These are phyloP conservation scores for Callithrix jacchus DNA, from an alignment of 2,113 vertebrate species.

Conservation along the genomic window DNA sequence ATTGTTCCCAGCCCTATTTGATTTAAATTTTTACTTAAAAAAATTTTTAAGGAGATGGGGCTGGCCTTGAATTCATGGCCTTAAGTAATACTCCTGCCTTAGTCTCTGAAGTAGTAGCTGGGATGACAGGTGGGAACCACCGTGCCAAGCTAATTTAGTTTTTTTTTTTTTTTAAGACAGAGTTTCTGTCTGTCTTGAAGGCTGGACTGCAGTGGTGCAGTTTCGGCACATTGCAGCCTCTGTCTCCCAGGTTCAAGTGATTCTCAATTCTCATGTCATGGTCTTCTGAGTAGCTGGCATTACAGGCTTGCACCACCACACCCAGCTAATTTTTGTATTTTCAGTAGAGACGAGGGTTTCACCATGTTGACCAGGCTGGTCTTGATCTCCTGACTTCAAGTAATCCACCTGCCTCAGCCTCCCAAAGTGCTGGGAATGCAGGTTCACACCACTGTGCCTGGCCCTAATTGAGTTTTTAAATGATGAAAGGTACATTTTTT, in stretches of 20 bases:
- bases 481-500: neutral
- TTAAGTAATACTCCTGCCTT: too few relatives aligned
- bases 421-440: neutral
- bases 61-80: too few relatives aligned
- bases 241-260: neutral
- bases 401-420: neutral
- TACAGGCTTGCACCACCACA: neutral
- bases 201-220: neutral
- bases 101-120: too few relatives aligned
- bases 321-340: neutral
- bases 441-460: neutral
- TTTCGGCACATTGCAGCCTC: neutral
- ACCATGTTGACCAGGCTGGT: neutral
- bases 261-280: neutral
- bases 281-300: neutral
- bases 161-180: too few relatives aligned
- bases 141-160: too few relatives aligned
- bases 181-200: neutral
- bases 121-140: too few relatives aligned
- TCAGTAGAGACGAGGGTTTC: neutral
- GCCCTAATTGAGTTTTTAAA: constrained; percentile 15
- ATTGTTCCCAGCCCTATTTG: too few relatives aligned
- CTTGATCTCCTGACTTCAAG: neutral
- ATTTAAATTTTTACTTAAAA: too few relatives aligned
- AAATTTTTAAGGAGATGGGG: too few relatives aligned